A percentile compares a stretch with the other conserved stretches of the same genome.
Evolutionary conservation across 2,797 vertebrate genomes (phyloP).

Genomic region (Myotis daubentonii): DNA sequence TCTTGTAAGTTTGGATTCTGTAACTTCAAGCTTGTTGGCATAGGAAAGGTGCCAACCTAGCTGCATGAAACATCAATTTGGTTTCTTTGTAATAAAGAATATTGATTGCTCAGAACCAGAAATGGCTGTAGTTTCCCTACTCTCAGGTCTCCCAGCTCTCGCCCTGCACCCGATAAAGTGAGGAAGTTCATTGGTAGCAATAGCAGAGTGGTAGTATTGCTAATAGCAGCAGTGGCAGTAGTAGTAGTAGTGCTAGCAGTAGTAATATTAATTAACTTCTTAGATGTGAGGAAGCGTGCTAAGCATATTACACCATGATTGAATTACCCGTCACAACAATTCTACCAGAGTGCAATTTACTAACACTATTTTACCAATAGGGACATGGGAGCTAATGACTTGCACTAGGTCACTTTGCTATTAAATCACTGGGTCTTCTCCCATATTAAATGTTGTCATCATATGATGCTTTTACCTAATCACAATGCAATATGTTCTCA

Average conservation of each 20-base stretch:
- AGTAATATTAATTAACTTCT: background rate
- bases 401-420: background rate
- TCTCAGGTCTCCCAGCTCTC: background rate
- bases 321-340: background rate
- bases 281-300: background rate
- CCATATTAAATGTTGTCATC: background rate
- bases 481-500: background rate
- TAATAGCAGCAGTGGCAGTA: accelerated
- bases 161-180: background rate
- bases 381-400: background rate
- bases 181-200: background rate
- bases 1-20: slow-evolving; percentile 45
- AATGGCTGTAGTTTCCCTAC: background rate
- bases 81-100: slow-evolving; percentile 38
- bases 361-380: background rate
- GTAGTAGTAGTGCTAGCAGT: background rate
- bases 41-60: slow-evolving; percentile 44
- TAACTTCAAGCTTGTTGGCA: slow-evolving; percentile 41
- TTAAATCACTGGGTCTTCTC: background rate
- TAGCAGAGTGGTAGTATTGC: background rate
- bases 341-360: background rate
- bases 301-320: background rate
- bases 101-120: slow-evolving; percentile 1
- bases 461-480: background rate
- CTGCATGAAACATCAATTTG: slow-evolving; percentile 38